Evolutionary conservation across 1,140 invertebrate genomes (phyloP).

Genomic region (Rhopalosiphum padi): DNA sequence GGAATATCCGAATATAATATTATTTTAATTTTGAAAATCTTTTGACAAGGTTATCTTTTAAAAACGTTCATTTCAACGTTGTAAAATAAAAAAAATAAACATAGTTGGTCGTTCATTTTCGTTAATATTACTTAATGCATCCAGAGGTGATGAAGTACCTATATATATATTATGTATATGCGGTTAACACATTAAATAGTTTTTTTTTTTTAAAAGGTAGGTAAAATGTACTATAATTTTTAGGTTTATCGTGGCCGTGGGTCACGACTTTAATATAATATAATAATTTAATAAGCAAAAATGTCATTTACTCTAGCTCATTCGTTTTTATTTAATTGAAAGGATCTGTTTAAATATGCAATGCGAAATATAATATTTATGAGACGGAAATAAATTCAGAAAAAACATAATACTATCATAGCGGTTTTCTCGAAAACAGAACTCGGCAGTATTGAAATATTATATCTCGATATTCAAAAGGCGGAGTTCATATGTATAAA

Average conservation of each 20-base stretch:
- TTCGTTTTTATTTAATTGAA: constrained; percentile 13
- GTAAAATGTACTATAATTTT: background rate
- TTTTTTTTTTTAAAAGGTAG: background rate
- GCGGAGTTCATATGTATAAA: background rate
- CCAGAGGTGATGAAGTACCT: background rate
- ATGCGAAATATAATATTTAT: background rate
- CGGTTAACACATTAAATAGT: background rate
- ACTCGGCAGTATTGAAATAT: background rate
- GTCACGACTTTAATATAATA: background rate
- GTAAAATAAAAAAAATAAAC: background rate
- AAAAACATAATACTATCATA: background rate
- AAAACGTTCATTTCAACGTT: background rate
- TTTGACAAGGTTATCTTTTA: background rate
- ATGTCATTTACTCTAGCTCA: background rate
- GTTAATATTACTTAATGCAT: background rate
- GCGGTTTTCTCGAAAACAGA: background rate
- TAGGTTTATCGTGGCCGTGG: background rate
- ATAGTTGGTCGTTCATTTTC: background rate
- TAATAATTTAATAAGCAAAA: background rate
- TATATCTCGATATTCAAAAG: background rate
- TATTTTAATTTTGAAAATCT: background rate
- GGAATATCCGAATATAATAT: background rate
- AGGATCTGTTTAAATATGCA: background rate
- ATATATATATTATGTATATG: background rate
- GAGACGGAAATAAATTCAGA: background rate